Evolutionary conservation across 2,797 vertebrate species (phyloP).

Genomic region (Clarias platycephalus): DNA sequence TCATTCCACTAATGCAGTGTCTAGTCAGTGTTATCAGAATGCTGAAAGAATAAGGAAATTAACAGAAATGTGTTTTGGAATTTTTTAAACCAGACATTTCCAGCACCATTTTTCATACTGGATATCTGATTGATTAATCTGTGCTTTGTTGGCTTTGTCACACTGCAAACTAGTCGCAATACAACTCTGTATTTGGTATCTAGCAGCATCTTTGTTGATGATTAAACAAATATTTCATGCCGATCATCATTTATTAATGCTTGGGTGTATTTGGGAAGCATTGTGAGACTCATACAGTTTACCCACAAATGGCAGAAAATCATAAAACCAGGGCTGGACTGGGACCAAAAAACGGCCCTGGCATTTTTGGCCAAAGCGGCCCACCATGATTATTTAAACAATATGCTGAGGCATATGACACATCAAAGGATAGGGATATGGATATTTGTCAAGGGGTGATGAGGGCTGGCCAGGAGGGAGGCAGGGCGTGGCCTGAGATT

Average conservation of each 20-base stretch:
- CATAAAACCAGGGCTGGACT: not conserved
- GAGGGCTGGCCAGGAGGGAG: too few species aligned
- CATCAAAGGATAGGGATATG: too few species aligned
- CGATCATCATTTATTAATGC: constrained; percentile 3
- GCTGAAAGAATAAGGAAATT: not conserved
- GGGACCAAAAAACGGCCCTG: too few species aligned
- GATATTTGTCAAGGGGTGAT: too few species aligned
- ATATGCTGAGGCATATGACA: too few species aligned
- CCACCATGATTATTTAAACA: too few species aligned
- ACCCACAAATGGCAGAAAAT: not conserved
- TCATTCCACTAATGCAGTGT: not conserved
- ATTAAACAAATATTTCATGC: not conserved
- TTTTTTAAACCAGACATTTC: not conserved
- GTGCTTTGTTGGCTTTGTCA: not conserved
- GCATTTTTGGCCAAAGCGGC: too few species aligned
- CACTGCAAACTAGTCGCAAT: not conserved
- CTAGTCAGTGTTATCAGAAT: not conserved
- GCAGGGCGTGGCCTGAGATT: too few species aligned
- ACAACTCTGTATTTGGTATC: not conserved
- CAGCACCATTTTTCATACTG: not conserved
- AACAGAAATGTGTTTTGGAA: not conserved
- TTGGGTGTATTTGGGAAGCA: not conserved
- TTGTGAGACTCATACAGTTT: not conserved
- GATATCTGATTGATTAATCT: not conserved
- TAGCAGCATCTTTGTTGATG: not conserved